phyloP scores from a whole-genome alignment of 2,888 invertebrate species.

The Drosophila tanythrix region DNA sequence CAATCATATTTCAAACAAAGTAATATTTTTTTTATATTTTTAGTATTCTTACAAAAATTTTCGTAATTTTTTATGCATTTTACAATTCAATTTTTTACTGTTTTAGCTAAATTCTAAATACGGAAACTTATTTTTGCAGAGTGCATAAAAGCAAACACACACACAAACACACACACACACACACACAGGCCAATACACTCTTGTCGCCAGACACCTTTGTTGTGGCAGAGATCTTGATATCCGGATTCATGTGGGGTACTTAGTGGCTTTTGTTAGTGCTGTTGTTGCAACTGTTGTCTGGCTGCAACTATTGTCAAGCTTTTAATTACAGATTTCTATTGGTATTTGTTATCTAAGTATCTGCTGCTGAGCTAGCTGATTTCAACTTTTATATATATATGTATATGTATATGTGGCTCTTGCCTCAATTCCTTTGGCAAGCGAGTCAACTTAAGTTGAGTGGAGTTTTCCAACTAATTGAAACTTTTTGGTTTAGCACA shows the following conservation, averaged over 20 bases:
- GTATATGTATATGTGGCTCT: neutral
- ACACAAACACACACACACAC: constrained; percentile 4
- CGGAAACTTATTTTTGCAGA: neutral
- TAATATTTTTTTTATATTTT: neutral
- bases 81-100: no score
- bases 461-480: constrained; percentile 27
- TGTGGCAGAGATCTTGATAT: constrained; percentile 68
- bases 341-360: constrained; percentile 39
- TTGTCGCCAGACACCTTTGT: constrained; percentile 66
- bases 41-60: neutral
- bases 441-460: neutral
- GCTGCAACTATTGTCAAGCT: constrained; percentile 63
- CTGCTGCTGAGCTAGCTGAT: constrained; percentile 19
- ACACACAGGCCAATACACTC: constrained; percentile 17
- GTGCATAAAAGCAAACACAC: constrained; percentile 9
- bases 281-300: constrained; percentile 14
- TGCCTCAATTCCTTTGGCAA: neutral
- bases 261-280: constrained; percentile 33
- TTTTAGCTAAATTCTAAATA: neutral
- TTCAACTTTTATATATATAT: neutral
- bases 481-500: constrained; percentile 24
- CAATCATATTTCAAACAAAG: neutral
- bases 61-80: no score
- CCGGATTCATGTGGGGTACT: constrained; percentile 59
- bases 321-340: constrained; percentile 66